Conservation (phyloP, 2,888 invertebrate species). For the Elgonia sp. region DNA sequence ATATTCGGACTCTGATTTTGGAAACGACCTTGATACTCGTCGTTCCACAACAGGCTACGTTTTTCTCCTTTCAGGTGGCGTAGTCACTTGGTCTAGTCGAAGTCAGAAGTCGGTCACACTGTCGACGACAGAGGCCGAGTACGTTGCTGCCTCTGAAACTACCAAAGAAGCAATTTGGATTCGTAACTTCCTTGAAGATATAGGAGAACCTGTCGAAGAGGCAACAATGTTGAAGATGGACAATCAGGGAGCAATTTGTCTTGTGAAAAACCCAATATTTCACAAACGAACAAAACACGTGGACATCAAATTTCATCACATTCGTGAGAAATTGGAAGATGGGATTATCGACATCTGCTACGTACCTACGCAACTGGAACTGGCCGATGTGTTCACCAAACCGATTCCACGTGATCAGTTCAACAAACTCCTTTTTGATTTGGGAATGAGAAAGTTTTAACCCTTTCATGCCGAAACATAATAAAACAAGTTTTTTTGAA, state of each 20-base stretch:
- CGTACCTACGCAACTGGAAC: neutral
- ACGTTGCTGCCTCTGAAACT: constrained; percentile 44
- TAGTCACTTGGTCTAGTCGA: constrained; percentile 69
- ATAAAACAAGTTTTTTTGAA: too few relatives aligned
- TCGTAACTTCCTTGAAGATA: constrained; percentile 27
- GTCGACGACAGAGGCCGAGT: constrained; percentile 48
- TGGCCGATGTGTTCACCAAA: constrained; percentile 50
- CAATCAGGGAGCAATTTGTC: constrained; percentile 48
- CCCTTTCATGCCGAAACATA: too few relatives aligned
- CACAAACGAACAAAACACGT: constrained; percentile 57
- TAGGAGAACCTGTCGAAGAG: constrained; percentile 13
- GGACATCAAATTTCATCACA: constrained; percentile 50
- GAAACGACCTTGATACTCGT: constrained; percentile 66
- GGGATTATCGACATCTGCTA: constrained; percentile 13
- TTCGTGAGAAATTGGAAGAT: constrained; percentile 49
- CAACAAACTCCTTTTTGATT: constrained; percentile 1
- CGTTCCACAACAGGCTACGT: constrained; percentile 71
- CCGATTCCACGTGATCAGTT: constrained; percentile 31
- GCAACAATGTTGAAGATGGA: constrained; percentile 23
- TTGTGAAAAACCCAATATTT: constrained; percentile 50
- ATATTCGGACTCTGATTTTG: constrained; percentile 74
- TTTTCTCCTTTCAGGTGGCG: constrained; percentile 55
- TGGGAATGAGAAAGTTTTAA: constrained; percentile 40
- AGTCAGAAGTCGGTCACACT: constrained; percentile 58
- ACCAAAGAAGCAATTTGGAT: constrained; percentile 37